These are phyloP conservation scores for Otocyon megalotis DNA, from an alignment of 2,113 vertebrate species.

Conservation along the genomic window DNA sequence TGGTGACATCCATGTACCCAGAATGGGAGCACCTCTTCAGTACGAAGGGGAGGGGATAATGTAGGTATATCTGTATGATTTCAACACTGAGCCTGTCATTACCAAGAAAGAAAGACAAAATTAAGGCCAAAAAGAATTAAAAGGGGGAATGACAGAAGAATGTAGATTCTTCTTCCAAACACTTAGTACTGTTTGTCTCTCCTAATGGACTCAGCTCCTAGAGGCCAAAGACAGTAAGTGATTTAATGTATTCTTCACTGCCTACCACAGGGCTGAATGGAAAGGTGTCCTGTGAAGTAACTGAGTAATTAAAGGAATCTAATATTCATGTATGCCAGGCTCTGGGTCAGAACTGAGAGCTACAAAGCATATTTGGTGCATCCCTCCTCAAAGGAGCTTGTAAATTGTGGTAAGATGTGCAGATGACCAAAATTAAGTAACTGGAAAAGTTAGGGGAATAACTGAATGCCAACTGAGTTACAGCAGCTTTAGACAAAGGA, in stretches of 20 bases:
- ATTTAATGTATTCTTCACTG: background rate
- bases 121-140: background rate
- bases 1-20: background rate
- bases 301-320: background rate
- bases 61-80: background rate
- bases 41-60: background rate
- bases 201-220: background rate
- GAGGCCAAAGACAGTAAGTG: background rate
- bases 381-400: background rate
- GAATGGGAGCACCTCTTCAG: background rate
- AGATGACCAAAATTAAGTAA: slow-evolving; percentile 1
- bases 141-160: background rate
- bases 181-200: background rate
- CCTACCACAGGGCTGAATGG: background rate
- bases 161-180: background rate
- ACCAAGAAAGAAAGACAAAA: slow-evolving; percentile 20
- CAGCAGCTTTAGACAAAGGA: background rate
- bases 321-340: background rate
- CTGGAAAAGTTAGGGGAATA: background rate
- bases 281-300: background rate
- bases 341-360: background rate
- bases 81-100: background rate
- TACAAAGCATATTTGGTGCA: background rate
- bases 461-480: background rate
- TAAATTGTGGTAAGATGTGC: background rate